Evolutionary conservation across 2,113 vertebrate species (phyloP), one percentile per base, ranked within the genome.

Genomic region (Balaeniceps rex): DNA sequence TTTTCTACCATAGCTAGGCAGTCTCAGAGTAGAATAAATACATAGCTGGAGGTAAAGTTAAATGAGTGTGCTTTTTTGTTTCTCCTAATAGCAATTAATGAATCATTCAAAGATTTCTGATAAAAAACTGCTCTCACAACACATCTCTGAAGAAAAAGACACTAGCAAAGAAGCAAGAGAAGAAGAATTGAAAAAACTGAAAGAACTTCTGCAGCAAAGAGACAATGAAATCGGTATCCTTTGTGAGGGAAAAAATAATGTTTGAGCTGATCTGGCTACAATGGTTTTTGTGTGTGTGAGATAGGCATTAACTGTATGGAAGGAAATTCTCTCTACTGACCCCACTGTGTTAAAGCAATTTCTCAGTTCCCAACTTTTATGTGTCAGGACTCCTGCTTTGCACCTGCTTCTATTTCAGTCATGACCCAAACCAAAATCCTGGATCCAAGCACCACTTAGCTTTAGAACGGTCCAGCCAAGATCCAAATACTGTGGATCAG

Each of bases 211-310:
- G 18, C 97, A 95, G 54, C 99, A 99, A 81, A 98, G 99, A 69
- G 98, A 99, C 89, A 98, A 98, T 64, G 99, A 99, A 97, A 99
- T 99, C 95, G 98, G 99, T 99, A 99, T 99, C 99, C 99, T 99
- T 99, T 95, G 19, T 55, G 24, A 80, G 29, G 13, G 25, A 66
- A 19, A 49, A 14, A 58, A 19, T 15, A 26, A 7, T 54, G 5
- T 76, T 94, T 82, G 24, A 91, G 23, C 44, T 94, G 25, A 36
- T 72, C 47, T 88, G 25, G 14, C 17, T 90, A 19, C 10, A 47
- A 4, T 21, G 3, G 0, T 3, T 60, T 74, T 61, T 58, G 3
- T 78, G 52, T 69, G 12, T 63, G 47, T 57, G 55, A 66, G 25
- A 66, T 71, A 36, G 51, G 7, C 25, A 11, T 55, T 75, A 54